Percentiles rank a stretch among this genome's conserved stretches.
These are phyloP conservation scores for Gastrophryne carolinensis DNA, from an alignment of 2,797 vertebrate genomes.

Conservation along the genomic window DNA sequence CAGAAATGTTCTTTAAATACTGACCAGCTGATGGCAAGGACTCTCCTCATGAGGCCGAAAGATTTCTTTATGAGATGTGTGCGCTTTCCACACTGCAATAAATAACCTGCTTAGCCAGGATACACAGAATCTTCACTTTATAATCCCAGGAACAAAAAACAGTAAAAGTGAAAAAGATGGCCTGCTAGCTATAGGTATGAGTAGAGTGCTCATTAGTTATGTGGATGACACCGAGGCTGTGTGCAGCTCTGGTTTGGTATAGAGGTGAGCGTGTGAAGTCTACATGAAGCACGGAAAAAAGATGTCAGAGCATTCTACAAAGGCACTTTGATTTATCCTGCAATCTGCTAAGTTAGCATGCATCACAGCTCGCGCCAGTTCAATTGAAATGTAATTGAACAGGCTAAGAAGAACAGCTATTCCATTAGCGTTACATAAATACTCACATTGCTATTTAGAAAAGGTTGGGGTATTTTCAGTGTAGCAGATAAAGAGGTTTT, in stretches of 20 bases:
- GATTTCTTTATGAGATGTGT: no score
- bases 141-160: no score
- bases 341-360: conserved; percentile 27
- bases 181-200: no score
- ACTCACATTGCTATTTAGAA: conserved; percentile 28
- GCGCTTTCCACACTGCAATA: no score
- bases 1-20: no score
- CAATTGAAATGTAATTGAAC: conserved; percentile 39
- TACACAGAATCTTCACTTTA: no score
- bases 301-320: conserved; percentile 17
- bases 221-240: no score
- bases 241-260: neutral
- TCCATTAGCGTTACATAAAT: conserved; percentile 37
- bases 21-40: no score
- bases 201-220: no score
- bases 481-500: conserved; percentile 31
- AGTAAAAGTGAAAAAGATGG: no score
- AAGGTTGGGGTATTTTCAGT: conserved; percentile 20
- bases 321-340: conserved; percentile 22
- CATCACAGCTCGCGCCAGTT: neutral
- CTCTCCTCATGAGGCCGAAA: no score
- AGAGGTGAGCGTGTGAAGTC: neutral
- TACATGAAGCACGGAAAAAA: neutral
- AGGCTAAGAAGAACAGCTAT: conserved; percentile 16
- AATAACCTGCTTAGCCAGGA: no score